Evolutionary conservation across 1,140 invertebrate species (phyloP).

Genomic region (Lepidotrigona ventralis): DNA sequence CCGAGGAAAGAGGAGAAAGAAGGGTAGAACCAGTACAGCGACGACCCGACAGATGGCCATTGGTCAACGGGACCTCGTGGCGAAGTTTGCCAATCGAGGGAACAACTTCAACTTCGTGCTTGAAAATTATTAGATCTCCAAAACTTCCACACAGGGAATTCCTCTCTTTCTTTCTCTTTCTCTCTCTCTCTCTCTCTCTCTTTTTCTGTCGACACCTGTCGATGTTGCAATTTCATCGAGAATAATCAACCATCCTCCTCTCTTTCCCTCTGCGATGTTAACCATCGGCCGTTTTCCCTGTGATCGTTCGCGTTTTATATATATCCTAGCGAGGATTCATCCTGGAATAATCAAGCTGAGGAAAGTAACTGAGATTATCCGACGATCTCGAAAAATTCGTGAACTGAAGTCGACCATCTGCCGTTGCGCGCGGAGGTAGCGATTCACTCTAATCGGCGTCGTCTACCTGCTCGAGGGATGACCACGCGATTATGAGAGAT

Average conservation of each 20-base stretch:
- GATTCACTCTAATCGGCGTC: slow-evolving; percentile 44
- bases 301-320: too few relatives aligned
- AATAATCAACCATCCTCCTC: background rate
- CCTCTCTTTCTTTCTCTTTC: too few relatives aligned
- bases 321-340: background rate
- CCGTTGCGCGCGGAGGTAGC: background rate
- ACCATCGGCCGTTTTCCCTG: background rate
- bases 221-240: background rate
- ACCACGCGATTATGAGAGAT: background rate
- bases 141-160: background rate
- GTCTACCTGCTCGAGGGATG: background rate
- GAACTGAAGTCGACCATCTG: slow-evolving; percentile 34
- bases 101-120: slow-evolving; percentile 46
- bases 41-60: slow-evolving; percentile 75
- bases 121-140: slow-evolving; percentile 33
- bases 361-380: background rate
- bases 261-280: background rate
- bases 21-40: slow-evolving; percentile 63
- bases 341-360: background rate
- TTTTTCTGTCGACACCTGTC: slow-evolving; percentile 16
- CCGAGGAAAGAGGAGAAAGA: slow-evolving; percentile 33
- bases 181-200: too few relatives aligned
- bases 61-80: slow-evolving; percentile 66
- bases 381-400: background rate
- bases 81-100: slow-evolving; percentile 59